Conservation (phyloP, 2,888 invertebrate genomes). For the Pseudolycoriella hygida region DNA sequence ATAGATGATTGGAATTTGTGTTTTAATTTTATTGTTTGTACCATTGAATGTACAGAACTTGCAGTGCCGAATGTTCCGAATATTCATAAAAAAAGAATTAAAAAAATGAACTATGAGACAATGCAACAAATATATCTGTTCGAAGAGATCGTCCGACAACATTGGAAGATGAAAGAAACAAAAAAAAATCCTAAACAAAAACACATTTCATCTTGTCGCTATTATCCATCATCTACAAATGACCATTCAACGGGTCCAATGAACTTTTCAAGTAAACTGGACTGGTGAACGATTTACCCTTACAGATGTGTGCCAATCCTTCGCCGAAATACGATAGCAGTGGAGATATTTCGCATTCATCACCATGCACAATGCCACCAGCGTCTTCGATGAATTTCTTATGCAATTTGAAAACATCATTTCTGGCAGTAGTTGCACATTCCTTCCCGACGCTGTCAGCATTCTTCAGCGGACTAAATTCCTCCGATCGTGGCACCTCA, state of each 20-base stretch:
- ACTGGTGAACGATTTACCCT: constrained; percentile 4
- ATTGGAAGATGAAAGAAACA: too few relatives aligned
- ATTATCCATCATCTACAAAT: neutral
- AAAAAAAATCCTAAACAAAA: neutral
- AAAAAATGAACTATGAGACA: too few relatives aligned
- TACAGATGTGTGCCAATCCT: constrained; percentile 35
- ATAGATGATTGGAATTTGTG: too few relatives aligned
- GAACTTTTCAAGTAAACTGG: constrained; percentile 5
- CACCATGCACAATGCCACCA: constrained; percentile 53
- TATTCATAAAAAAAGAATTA: too few relatives aligned
- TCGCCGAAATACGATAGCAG: constrained; percentile 83
- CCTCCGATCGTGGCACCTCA: constrained; percentile 79
- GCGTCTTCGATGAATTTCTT: constrained; percentile 62
- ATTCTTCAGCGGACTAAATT: constrained; percentile 96
- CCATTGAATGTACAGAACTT: too few relatives aligned
- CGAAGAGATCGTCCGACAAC: too few relatives aligned
- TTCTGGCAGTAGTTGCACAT: constrained; percentile 72
- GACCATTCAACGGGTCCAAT: constrained; percentile 4
- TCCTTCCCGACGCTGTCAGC: constrained; percentile 73
- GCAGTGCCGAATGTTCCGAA: too few relatives aligned
- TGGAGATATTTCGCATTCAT: constrained; percentile 79
- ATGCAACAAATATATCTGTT: too few relatives aligned
- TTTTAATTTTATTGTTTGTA: too few relatives aligned
- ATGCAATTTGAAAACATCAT: constrained; percentile 60
- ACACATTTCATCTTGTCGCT: neutral